Conservation (phyloP, 2,888 invertebrate species). For the Drosophila dives region DNA sequence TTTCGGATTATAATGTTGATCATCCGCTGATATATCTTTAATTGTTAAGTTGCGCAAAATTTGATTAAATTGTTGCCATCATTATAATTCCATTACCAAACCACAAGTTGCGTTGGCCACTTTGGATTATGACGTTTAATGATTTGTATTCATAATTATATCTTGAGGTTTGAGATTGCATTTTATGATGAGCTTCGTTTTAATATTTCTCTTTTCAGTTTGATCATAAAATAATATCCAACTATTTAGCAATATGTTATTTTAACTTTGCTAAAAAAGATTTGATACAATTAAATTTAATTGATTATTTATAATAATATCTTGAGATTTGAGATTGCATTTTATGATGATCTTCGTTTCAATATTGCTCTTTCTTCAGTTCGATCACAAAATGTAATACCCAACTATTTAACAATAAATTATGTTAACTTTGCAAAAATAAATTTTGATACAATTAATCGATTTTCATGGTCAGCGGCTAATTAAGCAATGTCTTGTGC, state of each 20-base stretch:
- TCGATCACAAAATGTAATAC: not conserved
- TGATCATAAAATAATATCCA: not conserved
- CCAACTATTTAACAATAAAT: not conserved
- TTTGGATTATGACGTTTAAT: not conserved
- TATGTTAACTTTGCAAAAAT: slow-evolving; percentile 18
- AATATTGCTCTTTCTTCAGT: not conserved
- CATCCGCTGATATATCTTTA: slow-evolving; percentile 10
- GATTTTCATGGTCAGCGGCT: slow-evolving; percentile 66
- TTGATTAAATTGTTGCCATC: not conserved
- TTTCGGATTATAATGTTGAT: slow-evolving; percentile 22
- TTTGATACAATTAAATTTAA: slow-evolving; percentile 1
- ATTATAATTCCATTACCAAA: not conserved
- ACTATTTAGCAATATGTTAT: slow-evolving; percentile 2
- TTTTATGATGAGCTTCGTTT: not conserved
- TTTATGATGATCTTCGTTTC: not conserved
- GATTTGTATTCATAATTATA: not conserved
- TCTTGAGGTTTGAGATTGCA: not conserved
- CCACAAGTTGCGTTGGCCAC: not conserved
- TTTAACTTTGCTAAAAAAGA: slow-evolving; percentile 22
- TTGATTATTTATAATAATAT: not conserved
- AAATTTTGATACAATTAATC: slow-evolving; percentile 54
- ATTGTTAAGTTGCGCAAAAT: not conserved
- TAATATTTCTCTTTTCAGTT: not conserved
- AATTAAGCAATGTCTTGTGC: slow-evolving; percentile 55
- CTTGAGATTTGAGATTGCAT: not conserved